Evolutionary conservation across 2,797 vertebrate genomes (phyloP).

Genomic region (Lophius americanus): DNA sequence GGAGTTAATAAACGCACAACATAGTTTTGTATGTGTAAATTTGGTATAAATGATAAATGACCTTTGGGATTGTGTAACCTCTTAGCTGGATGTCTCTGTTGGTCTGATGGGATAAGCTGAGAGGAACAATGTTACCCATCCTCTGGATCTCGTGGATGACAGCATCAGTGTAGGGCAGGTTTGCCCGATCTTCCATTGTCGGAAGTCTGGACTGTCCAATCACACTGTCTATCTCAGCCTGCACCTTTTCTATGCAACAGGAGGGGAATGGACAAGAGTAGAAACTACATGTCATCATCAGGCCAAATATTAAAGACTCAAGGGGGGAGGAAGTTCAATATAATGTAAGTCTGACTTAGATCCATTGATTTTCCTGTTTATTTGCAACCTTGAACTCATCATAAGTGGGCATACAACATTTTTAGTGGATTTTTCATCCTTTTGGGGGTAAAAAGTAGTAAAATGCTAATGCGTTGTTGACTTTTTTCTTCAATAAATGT

Average conservation of each 20-base stretch:
- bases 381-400: too few species aligned
- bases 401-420: neutral
- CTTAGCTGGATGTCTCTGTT: constrained; percentile 44
- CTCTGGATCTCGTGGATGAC: constrained; percentile 68
- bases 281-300: neutral
- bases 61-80: constrained; percentile 60
- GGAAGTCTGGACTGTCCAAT: constrained; percentile 54
- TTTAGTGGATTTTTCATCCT: too few species aligned
- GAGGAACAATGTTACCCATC: constrained; percentile 52
- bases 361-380: too few species aligned
- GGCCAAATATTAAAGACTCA: neutral
- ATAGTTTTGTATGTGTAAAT: neutral
- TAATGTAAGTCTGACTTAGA: too few species aligned
- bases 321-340: neutral
- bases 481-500: neutral
- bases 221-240: constrained; percentile 59
- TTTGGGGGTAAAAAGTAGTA: too few species aligned
- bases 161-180: constrained; percentile 64
- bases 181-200: constrained; percentile 43
- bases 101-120: constrained; percentile 42
- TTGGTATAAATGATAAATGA: neutral
- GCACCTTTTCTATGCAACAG: constrained; percentile 53
- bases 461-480: too few species aligned
- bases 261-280: neutral
- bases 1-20: neutral